phyloP scores from a whole-genome alignment of 2,797 vertebrate genomes.

The Florisuga fusca region DNA sequence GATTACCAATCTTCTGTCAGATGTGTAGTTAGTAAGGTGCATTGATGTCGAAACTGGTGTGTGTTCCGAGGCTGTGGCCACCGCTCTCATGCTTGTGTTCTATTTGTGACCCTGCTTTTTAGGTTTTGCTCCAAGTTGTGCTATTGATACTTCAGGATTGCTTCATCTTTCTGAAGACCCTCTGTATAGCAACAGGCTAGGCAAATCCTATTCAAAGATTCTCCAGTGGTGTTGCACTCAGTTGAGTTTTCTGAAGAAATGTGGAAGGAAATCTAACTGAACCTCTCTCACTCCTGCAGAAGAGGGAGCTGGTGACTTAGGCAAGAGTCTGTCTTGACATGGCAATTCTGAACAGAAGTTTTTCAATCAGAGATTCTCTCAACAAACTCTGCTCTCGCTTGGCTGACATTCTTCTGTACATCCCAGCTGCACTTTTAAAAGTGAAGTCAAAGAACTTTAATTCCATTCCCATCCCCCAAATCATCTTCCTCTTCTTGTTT shows the following conservation, averaged over 20 bases:
- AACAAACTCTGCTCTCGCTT: not conserved
- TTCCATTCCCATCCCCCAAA: not conserved
- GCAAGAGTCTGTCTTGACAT: not conserved
- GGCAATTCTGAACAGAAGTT: not conserved
- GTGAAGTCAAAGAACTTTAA: not conserved
- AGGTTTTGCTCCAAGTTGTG: not conserved
- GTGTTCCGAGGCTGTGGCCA: not conserved
- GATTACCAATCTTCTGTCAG: not conserved
- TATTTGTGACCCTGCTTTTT: not conserved
- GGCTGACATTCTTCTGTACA: not conserved
- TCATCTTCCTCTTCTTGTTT: not conserved
- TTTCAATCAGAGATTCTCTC: not conserved
- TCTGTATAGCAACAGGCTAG: not conserved
- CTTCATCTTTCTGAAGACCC: not conserved
- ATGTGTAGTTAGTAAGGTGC: not conserved
- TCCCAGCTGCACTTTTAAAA: not conserved
- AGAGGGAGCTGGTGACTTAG: not conserved
- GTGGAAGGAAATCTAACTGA: not conserved
- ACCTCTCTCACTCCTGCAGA: not conserved
- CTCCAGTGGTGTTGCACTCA: not conserved
- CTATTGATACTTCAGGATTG: not conserved
- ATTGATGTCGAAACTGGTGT: rapidly evolving
- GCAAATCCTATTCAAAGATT: not conserved
- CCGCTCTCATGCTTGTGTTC: not conserved
- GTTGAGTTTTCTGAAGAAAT: not conserved